Evolutionary conservation across 2,888 invertebrate species (phyloP).

Genomic region (Rhyacophila evoluta): DNA sequence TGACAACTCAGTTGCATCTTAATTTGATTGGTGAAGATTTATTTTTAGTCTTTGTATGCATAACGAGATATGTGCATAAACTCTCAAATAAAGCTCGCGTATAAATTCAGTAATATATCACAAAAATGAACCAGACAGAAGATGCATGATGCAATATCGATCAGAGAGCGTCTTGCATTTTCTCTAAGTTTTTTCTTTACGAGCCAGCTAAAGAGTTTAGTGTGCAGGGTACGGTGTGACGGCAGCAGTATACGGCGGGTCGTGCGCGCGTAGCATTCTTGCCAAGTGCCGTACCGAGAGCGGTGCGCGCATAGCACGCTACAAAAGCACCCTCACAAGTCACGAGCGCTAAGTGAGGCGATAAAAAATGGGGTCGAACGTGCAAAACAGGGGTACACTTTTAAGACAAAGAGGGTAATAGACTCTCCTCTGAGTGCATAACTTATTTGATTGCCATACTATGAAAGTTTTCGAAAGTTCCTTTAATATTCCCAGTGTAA

Average conservation of each 20-base stretch:
- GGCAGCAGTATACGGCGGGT: not conserved
- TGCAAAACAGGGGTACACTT: slow-evolving; percentile 31
- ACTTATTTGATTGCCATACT: slow-evolving; percentile 17
- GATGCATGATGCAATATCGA: not conserved
- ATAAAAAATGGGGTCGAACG: slow-evolving; percentile 38
- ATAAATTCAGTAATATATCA: not conserved
- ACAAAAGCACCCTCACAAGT: not conserved
- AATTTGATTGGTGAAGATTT: no score
- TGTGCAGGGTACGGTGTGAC: not conserved
- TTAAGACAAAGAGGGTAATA: slow-evolving; percentile 35
- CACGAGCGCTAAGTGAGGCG: slow-evolving; percentile 31
- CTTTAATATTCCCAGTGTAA: no score
- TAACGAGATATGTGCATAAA: no score
- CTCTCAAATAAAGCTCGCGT: no score
- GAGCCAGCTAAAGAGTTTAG: not conserved
- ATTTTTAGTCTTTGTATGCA: no score
- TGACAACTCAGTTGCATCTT: no score
- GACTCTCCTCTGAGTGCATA: slow-evolving; percentile 20
- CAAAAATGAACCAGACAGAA: not conserved
- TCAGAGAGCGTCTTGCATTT: not conserved
- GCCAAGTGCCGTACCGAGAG: not conserved
- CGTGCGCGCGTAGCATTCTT: not conserved
- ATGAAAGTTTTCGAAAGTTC: not conserved
- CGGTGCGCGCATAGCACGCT: not conserved
- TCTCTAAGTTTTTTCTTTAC: not conserved